Evolutionary conservation across 2,797 vertebrate genomes (phyloP).

Genomic region (Cossypha dichroa): DNA sequence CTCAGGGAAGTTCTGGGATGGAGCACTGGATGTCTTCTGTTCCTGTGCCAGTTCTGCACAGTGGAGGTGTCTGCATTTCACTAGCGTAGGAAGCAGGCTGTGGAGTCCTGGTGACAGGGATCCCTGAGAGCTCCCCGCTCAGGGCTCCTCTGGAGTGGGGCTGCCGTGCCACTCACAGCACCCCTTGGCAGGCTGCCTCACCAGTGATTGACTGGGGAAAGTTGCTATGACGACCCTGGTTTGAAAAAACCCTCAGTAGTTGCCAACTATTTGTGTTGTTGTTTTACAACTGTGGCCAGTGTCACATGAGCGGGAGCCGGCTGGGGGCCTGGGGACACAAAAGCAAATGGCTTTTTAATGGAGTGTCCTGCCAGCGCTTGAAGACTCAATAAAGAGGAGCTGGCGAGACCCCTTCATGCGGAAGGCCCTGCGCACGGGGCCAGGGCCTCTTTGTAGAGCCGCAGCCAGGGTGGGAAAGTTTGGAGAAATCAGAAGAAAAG

Average conservation of each 20-base stretch:
- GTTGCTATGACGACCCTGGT: constrained; percentile 79
- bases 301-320: constrained; percentile 84
- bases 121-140: constrained; percentile 4
- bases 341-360: constrained; percentile 85
- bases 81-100: accelerated
- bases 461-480: constrained; percentile 74
- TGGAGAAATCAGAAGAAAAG: constrained; percentile 63
- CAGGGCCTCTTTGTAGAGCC: constrained; percentile 71
- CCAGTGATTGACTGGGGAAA: constrained; percentile 74
- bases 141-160: not conserved
- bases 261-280: constrained; percentile 82
- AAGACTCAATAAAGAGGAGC: constrained; percentile 81
- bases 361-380: constrained; percentile 80
- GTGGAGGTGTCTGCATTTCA: accelerated
- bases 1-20: not conserved
- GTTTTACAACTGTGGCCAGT: constrained; percentile 83
- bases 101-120: not conserved
- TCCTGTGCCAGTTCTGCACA: not conserved
- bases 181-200: constrained; percentile 54
- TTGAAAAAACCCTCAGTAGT: constrained; percentile 79
- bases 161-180: constrained; percentile 47
- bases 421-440: constrained; percentile 63
- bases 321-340: constrained; percentile 81
- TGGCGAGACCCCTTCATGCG: constrained; percentile 72
- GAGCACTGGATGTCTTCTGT: not conserved